Percentiles rank a stretch among this genome's conserved stretches.
Conservation (phyloP, 2,113 vertebrate species). For the Miniopterus natalensis region DNA sequence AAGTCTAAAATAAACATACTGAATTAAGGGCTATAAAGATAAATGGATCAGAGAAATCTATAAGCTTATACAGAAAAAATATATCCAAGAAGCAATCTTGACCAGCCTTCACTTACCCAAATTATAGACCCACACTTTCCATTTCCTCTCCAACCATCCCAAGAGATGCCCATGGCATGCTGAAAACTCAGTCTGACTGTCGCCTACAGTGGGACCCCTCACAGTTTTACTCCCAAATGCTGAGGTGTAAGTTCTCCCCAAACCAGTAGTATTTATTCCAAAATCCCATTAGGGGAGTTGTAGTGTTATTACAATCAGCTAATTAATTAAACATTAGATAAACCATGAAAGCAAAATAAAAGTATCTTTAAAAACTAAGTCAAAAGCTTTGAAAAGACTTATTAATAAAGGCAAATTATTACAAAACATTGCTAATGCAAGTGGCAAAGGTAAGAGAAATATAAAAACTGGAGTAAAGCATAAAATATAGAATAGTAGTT, state of each 20-base stretch:
- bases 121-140: neutral
- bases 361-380: conserved; percentile 15
- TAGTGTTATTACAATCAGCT: neutral
- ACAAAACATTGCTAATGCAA: neutral
- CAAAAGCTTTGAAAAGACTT: conserved; percentile 25
- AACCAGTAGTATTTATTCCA: neutral
- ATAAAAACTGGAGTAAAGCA: neutral
- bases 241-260: neutral
- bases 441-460: neutral
- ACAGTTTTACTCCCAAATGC: neutral
- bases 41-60: neutral
- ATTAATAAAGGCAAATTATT: conserved; percentile 1
- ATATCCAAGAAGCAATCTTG: neutral
- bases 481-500: neutral
- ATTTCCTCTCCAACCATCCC: neutral
- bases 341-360: conserved; percentile 46
- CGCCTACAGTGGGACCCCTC: neutral
- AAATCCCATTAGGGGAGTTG: conserved; percentile 14
- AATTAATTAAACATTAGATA: conserved; percentile 30
- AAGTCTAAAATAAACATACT: neutral
- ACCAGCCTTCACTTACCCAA: neutral
- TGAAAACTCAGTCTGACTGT: neutral
- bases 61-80: neutral
- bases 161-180: neutral
- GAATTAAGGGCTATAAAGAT: neutral